Evolutionary conservation across 2,113 vertebrate genomes (phyloP), one percentile per base, ranked within the genome.

Genomic region (Columba livia): DNA sequence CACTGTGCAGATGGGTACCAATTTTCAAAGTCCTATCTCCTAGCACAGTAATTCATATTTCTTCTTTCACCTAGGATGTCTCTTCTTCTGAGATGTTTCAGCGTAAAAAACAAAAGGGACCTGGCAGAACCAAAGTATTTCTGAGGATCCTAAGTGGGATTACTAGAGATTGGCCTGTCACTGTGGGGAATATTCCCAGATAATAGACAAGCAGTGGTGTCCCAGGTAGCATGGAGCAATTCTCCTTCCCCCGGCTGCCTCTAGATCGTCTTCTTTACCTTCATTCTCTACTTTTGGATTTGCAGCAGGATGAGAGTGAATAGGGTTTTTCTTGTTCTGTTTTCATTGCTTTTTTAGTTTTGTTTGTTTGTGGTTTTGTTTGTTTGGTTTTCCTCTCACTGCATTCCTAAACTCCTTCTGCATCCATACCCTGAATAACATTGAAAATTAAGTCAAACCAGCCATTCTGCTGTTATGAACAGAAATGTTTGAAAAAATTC

Each of bases 341-440:
- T 87, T 53, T 69, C 7, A 8, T 15, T n/a, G 26, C 14, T 28
- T 28, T 40, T 34, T 23, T 31, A 40, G 11, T 32, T 54, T 19
- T 24, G 14, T 58, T 47, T 3, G 5, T 31, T 29, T 16, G 9
- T 31, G 62, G 19, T 32, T 54, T 19, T 24, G 11, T 58, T 47
- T 3, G 5, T 31, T 29, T 20, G 9, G 9, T 10, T 23, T 3
- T 7, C 5, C 5, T 32, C 36, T 24, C 11, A 4, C n/a, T 18
- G 6, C 17, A 15, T 71, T 79, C 53, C 38, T 89, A 50, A 78
- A 38, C 8, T 48, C 8, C 4, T 70, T 60, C 28, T 88, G 26
- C 15, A 61, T 48, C 42, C 4, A 3, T 58, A 54, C 5, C 5
- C 36, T 66, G 51, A 74, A 34, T 38, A 48, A 62, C 15, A 48